A percentile compares a stretch with the other conserved stretches of the same genome.
Conservation (phyloP, 2,888 invertebrate genomes). For the Mycalesis mineus region DNA sequence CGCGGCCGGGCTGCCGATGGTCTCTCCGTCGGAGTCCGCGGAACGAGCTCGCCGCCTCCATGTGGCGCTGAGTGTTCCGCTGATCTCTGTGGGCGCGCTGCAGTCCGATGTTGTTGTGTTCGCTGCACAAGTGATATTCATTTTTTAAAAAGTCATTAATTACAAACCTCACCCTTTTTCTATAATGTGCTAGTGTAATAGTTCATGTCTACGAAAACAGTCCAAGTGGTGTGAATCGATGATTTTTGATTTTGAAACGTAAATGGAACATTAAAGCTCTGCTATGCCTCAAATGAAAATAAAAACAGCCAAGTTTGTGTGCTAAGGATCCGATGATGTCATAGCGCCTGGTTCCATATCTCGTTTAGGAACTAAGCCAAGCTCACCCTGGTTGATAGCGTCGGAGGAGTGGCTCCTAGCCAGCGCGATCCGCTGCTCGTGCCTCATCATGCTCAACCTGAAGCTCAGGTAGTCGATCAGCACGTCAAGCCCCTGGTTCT, state of each 20-base stretch:
- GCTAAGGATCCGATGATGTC: too few relatives aligned
- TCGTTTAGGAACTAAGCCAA: background rate
- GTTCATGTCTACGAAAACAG: too few relatives aligned
- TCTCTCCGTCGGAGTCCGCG: constrained; percentile 58
- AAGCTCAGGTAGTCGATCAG: constrained; percentile 98
- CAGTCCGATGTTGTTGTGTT: constrained; percentile 70
- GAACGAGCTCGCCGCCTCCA: constrained; percentile 63
- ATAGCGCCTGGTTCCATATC: too few relatives aligned
- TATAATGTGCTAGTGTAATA: too few relatives aligned
- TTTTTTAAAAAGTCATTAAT: background rate
- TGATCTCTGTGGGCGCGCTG: constrained; percentile 52
- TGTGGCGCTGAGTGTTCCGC: constrained; percentile 54
- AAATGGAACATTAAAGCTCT: too few relatives aligned
- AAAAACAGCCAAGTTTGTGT: too few relatives aligned
- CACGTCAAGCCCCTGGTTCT: constrained; percentile 97
- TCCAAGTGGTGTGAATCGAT: too few relatives aligned
- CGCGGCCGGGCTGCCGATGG: constrained; percentile 56
- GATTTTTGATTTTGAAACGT: too few relatives aligned
- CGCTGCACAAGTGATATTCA: constrained; percentile 32
- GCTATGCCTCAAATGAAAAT: too few relatives aligned
- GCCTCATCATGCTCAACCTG: constrained; percentile 95
- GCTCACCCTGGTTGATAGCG: constrained; percentile 79
- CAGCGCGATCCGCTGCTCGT: constrained; percentile 89
- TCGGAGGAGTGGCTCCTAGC: constrained; percentile 87
- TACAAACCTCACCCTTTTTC: too few relatives aligned